Percentiles rank a stretch among this genome's conserved stretches.
Conservation (phyloP, 1,140 invertebrate species). For the Wiebesia pumilae region DNA sequence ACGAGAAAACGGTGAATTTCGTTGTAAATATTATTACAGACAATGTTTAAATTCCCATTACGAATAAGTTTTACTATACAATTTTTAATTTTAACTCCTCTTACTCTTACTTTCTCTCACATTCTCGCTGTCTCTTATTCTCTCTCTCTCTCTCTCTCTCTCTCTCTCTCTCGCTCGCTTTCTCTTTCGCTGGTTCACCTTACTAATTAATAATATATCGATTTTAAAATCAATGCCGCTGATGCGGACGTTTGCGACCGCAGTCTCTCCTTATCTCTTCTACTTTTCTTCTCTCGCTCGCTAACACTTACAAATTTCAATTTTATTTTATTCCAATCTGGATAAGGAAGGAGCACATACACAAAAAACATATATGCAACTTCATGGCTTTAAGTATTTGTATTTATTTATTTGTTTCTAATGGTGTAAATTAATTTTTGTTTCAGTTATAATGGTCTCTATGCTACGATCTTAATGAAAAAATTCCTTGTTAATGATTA, state of each 20-base stretch:
- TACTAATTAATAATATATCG: constrained; percentile 66
- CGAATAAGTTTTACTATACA: constrained; percentile 71
- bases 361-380: constrained; percentile 56
- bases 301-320: constrained; percentile 64
- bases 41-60: constrained; percentile 63
- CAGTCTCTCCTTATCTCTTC: constrained; percentile 52
- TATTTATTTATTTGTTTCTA: constrained; percentile 38
- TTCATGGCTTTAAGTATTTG: constrained; percentile 30
- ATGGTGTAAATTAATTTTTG: constrained; percentile 45
- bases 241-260: constrained; percentile 58
- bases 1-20: constrained; percentile 67
- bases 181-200: constrained; percentile 40
- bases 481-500: constrained; percentile 55
- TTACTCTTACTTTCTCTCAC: constrained; percentile 50
- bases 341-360: constrained; percentile 63
- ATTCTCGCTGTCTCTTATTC: constrained; percentile 18
- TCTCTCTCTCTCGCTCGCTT: constrained; percentile 19
- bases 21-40: constrained; percentile 73
- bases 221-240: constrained; percentile 69
- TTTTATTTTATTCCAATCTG: constrained; percentile 56
- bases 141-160: constrained; percentile 20
- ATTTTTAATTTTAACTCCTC: constrained; percentile 67
- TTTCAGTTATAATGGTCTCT: constrained; percentile 62
- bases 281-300: constrained; percentile 50
- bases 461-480: constrained; percentile 68